A percentile compares a stretch with the other conserved stretches of the same genome.
phyloP scores from a whole-genome alignment of 2,113 vertebrate genomes.

The Ivindomyrus marchei region DNA sequence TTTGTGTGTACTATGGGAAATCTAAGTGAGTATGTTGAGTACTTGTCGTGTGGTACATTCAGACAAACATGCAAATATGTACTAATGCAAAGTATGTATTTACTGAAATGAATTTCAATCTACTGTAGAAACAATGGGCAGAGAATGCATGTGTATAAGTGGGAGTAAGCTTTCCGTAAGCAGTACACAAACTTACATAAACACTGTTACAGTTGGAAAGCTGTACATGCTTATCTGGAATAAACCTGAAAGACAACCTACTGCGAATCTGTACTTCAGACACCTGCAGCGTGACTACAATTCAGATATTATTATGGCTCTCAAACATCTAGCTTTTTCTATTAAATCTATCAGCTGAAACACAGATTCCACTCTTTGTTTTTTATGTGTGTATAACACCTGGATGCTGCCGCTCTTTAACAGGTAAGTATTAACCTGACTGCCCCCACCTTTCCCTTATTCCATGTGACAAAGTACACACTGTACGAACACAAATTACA shows the following conservation, averaged over 20 bases:
- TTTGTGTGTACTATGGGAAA: neutral
- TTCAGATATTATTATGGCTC: neutral
- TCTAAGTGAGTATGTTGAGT: neutral
- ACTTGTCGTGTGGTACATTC: neutral
- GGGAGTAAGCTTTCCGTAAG: neutral
- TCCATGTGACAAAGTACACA: neutral
- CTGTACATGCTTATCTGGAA: neutral
- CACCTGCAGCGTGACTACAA: neutral
- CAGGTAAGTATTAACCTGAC: neutral
- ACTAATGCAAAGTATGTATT: neutral
- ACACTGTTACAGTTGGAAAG: neutral
- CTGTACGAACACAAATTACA: neutral
- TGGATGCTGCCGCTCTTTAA: neutral
- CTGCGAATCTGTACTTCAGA: neutral
- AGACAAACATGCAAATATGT: neutral
- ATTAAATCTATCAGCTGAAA: neutral
- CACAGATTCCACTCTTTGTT: neutral
- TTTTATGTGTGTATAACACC: neutral
- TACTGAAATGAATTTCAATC: neutral
- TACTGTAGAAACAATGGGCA: neutral
- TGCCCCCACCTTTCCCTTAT: neutral
- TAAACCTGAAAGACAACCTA: neutral
- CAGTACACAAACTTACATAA: neutral
- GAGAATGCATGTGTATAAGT: neutral
- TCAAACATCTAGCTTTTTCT: neutral